Evolutionary conservation across 2,888 invertebrate genomes (phyloP), one percentile per base, ranked within the genome.

Genomic region (Schizotus pectinicornis): DNA sequence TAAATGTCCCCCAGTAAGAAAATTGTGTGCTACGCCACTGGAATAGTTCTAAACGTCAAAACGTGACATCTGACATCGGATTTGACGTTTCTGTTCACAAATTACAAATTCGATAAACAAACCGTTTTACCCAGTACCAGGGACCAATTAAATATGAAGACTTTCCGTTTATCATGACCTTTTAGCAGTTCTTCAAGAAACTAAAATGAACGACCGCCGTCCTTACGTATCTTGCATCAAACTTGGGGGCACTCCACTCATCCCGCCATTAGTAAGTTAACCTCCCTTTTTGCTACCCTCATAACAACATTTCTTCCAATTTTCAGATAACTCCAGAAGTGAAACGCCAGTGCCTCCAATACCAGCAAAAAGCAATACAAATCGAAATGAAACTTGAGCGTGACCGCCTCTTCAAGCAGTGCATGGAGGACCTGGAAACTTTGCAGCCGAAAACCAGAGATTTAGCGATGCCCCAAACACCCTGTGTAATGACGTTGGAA

Each of bases 201-300:
- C 5, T 22, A 22, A 22, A 22, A 22, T 22, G 22, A 22, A 22
- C 5, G 3, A 2, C 3, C 22, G 49, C 2, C 76, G 77, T 49
- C 80, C 81, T 57, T 89, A 87, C 72, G 79, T 84, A 52, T 91
- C 91, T 41, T 87, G 86, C 69, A 89, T 91, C 76, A 88, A 86
- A 82, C 82, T 91, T 65, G 86, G 87, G 77, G 91, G 91, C 55
- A 81, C 85, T 47, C 87, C 90, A 12, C 86, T 92, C 64, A 83
- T 92, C 61, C 91, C 91, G 49, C 91, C 92, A 42, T 79, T 91
- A 79, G 91, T 91, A 81, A 84, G 84, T 82, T 30, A 33, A 22
- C n/a, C 22, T 22, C 39, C 31, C 8, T 33, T 12, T 41, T 8
- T 38, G 3, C 9, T 34, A n/a, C 9, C 13, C 47, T 39, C 31